phyloP scores from a whole-genome alignment of 2,888 invertebrate genomes.

The Mamestra brassicae region DNA sequence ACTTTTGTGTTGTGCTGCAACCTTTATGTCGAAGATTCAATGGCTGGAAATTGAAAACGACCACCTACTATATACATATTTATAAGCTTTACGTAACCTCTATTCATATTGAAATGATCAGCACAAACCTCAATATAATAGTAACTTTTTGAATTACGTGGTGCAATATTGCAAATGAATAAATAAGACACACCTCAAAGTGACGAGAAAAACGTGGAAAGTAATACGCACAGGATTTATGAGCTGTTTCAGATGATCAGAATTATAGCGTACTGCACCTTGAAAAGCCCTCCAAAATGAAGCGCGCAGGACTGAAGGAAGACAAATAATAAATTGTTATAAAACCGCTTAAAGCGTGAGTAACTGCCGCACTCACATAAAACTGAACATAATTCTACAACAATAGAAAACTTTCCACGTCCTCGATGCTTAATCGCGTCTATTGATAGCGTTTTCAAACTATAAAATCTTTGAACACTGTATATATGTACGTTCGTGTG shows the following conservation, averaged over 20 bases:
- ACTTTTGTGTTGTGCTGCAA: conserved; percentile 51
- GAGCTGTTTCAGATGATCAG: conserved; percentile 4
- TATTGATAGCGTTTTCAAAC: conserved; percentile 51
- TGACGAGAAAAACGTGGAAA: conserved; percentile 13
- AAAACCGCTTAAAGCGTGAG: conserved; percentile 14
- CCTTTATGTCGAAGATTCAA: conserved; percentile 32
- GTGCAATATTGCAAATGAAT: conserved; percentile 8
- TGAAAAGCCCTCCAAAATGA: conserved; percentile 26
- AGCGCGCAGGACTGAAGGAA: not conserved
- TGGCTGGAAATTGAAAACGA: conserved; percentile 43
- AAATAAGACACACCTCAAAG: conserved; percentile 8
- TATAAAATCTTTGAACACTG: conserved; percentile 45
- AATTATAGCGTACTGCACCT: not conserved
- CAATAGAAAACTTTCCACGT: conserved; percentile 44
- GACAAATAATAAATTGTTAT: conserved; percentile 23
- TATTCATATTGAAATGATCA: conserved; percentile 41
- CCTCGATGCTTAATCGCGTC: conserved; percentile 50
- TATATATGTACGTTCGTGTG: conserved; percentile 29
- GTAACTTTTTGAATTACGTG: conserved; percentile 11
- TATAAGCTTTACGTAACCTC: conserved; percentile 42
- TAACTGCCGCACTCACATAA: conserved; percentile 27
- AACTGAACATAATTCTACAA: conserved; percentile 48
- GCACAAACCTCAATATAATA: conserved; percentile 3
- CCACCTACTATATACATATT: conserved; percentile 31
- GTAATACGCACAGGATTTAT: not conserved